A percentile compares a stretch with the other conserved stretches of the same genome.
Conservation (phyloP, 2,888 invertebrate genomes). For the Tipula lateralis region DNA sequence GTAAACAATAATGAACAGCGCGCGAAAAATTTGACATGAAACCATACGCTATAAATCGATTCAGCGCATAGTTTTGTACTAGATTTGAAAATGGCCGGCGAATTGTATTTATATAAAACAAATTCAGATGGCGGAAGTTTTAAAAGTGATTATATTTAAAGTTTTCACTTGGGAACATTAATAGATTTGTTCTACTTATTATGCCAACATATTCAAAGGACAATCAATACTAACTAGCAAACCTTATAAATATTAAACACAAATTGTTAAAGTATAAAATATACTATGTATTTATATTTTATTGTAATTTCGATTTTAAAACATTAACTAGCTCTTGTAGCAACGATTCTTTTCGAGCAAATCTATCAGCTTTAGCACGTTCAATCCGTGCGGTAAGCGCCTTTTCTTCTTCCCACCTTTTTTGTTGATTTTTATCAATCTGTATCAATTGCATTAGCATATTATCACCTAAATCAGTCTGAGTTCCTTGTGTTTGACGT, state of each 20-base stretch:
- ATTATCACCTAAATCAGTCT: not conserved
- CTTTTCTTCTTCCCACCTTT: not conserved
- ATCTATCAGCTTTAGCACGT: not conserved
- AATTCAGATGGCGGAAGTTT: no score
- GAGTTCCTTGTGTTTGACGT: not conserved
- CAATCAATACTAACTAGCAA: no score
- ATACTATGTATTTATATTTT: no score
- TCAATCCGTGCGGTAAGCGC: not conserved
- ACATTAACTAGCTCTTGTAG: not conserved
- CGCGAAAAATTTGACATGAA: not conserved
- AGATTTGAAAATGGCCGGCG: not conserved
- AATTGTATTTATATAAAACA: no score
- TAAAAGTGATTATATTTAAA: no score
- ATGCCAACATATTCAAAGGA: no score
- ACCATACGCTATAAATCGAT: not conserved
- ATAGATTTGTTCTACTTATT: no score
- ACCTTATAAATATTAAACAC: no score
- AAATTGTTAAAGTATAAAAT: no score
- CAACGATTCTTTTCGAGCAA: not conserved
- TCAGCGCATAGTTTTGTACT: not conserved
- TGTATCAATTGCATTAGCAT: not conserved
- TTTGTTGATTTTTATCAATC: not conserved
- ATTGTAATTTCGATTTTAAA: not conserved
- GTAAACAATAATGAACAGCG: not conserved
- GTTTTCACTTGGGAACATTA: no score